Percentiles rank a stretch among this genome's conserved stretches.
Conservation (phyloP, 2,113 vertebrate species). For the Chlamydotis undulata region DNA sequence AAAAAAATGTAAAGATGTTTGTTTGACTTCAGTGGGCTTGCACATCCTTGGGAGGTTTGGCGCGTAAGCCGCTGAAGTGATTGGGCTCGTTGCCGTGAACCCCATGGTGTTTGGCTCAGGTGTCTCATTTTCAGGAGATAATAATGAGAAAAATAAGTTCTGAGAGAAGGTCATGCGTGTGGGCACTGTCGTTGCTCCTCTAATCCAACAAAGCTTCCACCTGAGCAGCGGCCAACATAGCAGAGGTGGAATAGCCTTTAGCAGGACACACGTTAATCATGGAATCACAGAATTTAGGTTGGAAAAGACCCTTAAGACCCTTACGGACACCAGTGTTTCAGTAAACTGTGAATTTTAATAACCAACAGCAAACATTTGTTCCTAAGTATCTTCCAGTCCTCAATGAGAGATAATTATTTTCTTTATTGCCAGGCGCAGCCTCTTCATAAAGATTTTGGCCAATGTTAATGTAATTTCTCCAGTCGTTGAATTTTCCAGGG, state of each 20-base stretch:
- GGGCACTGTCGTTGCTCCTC: neutral
- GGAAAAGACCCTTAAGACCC: neutral
- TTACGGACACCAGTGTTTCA: neutral
- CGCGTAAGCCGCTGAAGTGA: neutral
- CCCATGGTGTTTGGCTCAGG: neutral
- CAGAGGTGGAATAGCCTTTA: neutral
- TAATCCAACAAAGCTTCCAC: neutral
- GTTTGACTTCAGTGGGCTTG: neutral
- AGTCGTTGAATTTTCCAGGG: neutral
- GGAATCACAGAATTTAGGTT: neutral
- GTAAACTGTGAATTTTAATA: neutral
- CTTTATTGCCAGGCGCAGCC: neutral
- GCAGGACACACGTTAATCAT: neutral
- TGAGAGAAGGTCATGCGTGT: neutral
- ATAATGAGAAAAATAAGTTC: neutral
- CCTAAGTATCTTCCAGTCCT: neutral
- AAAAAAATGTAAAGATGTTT: too few species aligned
- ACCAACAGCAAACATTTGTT: neutral
- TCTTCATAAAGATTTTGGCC: neutral
- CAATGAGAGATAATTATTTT: neutral
- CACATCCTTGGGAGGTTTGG: neutral
- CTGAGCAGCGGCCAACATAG: neutral
- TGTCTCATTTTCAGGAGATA: neutral
- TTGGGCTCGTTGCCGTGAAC: fast-evolving
- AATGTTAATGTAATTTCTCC: neutral